These are phyloP conservation scores for Tetrax tetrax DNA, from an alignment of 2,113 vertebrate genomes.

Conservation along the genomic window DNA sequence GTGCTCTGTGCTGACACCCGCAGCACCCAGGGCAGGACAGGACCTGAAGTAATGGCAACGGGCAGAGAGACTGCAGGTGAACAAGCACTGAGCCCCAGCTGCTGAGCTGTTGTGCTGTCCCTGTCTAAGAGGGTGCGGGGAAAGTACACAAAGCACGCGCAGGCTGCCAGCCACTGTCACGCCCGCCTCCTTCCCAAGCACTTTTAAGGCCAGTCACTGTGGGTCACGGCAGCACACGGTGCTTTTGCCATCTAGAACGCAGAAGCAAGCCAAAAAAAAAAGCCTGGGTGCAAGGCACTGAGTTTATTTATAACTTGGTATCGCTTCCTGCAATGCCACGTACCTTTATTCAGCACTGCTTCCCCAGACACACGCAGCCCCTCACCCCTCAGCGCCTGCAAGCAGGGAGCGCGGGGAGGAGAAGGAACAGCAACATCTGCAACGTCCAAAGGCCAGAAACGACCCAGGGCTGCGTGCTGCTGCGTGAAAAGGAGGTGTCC, in stretches of 20 bases:
- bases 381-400: neutral
- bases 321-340: neutral
- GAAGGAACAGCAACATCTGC: neutral
- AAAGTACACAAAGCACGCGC: fast-evolving
- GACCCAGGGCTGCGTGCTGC: fast-evolving
- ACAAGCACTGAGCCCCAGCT: fast-evolving
- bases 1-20: neutral
- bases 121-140: neutral
- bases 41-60: fast-evolving
- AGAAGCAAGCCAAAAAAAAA: neutral
- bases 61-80: neutral
- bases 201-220: neutral
- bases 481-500: neutral
- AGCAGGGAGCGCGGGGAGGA: neutral
- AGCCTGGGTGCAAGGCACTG: neutral
- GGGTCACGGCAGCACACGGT: neutral
- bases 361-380: neutral
- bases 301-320: neutral
- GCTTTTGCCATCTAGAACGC: neutral
- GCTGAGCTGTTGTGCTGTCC: neutral
- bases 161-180: neutral
- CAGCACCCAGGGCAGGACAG: neutral
- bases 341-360: fast-evolving
- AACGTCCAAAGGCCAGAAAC: neutral
- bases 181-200: neutral